Percentiles rank a stretch among this genome's conserved stretches.
Evolutionary conservation across 1,140 invertebrate genomes (phyloP).

Genomic region (Asobara japonica): DNA sequence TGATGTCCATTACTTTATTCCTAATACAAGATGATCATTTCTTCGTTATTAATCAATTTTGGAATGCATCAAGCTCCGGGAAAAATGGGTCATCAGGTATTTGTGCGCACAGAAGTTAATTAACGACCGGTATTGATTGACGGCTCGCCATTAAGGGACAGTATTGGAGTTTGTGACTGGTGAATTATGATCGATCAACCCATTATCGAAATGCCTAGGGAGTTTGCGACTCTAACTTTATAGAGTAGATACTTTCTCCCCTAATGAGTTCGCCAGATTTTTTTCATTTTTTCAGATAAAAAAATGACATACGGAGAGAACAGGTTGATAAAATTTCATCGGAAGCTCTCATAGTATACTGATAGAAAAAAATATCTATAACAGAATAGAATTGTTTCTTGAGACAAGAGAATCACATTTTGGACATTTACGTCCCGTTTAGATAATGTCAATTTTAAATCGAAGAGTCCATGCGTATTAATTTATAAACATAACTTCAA

Average conservation of each 20-base stretch:
- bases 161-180: not conserved
- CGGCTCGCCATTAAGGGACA: not conserved
- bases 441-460: too few relatives aligned
- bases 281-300: too few relatives aligned
- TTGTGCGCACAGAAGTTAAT: not conserved
- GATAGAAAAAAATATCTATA: too few relatives aligned
- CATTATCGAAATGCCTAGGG: not conserved
- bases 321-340: too few relatives aligned
- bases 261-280: not conserved
- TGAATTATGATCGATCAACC: not conserved
- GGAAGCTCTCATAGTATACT: too few relatives aligned
- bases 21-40: too few relatives aligned
- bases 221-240: not conserved
- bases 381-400: too few relatives aligned
- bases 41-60: not conserved
- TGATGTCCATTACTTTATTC: not conserved
- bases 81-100: not conserved
- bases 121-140: not conserved
- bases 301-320: too few relatives aligned
- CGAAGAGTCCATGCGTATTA: too few relatives aligned
- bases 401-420: too few relatives aligned
- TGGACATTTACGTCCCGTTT: too few relatives aligned
- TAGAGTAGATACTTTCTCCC: not conserved
- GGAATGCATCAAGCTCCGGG: not conserved
- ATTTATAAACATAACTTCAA: too few relatives aligned